Conservation (phyloP, 1,140 invertebrate species). For the Heliothis subflexa region DNA sequence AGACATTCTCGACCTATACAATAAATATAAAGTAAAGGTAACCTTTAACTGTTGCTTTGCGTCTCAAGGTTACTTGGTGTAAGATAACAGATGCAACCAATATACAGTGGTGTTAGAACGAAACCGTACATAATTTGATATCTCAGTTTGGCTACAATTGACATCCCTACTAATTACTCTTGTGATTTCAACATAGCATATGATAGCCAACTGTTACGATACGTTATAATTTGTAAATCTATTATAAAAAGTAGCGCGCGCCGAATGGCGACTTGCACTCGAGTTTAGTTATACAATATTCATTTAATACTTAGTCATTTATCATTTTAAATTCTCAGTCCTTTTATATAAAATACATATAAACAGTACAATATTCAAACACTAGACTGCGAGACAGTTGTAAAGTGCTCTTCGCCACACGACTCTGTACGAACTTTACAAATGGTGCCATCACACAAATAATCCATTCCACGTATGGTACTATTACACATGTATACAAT, state of each 20-base stretch:
- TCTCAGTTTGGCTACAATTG: slow-evolving; percentile 4
- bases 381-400: slow-evolving; percentile 1
- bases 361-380: slow-evolving; percentile 37
- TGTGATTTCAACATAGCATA: slow-evolving; percentile 33
- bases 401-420: not conserved
- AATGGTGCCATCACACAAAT: slow-evolving; percentile 1
- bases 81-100: no score
- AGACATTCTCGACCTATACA: no score
- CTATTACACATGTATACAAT: no score
- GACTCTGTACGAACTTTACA: not conserved
- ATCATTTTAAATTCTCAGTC: slow-evolving; percentile 43
- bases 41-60: no score
- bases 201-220: slow-evolving; percentile 28
- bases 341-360: slow-evolving; percentile 46
- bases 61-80: no score
- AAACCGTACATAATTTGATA: no score
- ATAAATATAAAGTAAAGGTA: no score
- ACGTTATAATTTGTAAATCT: slow-evolving; percentile 29
- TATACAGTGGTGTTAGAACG: no score
- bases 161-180: not conserved
- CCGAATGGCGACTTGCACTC: slow-evolving; percentile 6
- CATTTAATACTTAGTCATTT: slow-evolving; percentile 36
- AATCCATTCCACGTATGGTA: not conserved
- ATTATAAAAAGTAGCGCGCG: slow-evolving; percentile 22
- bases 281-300: slow-evolving; percentile 41